Evolutionary conservation across 2,888 invertebrate species (phyloP), one percentile per base, ranked within the genome.

Genomic region (Marasmarcha lunaedactyla): DNA sequence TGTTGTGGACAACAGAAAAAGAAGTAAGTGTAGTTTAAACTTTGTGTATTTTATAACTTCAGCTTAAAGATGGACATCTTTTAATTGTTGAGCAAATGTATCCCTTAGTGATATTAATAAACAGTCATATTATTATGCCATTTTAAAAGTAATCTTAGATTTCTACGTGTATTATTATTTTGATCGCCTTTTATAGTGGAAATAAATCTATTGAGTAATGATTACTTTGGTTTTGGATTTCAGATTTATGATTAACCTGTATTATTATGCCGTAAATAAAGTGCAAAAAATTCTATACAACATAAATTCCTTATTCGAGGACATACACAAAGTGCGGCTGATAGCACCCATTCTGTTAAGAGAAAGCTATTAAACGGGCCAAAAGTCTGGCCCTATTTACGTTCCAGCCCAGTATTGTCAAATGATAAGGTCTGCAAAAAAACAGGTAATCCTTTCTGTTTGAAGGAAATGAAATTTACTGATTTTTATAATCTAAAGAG

Each of bases 401-500:
- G 33, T 34, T 25, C 43, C 43, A 20, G 42, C 27, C n/a, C 36
- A 43, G 14, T 43, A 38, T 14, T 37, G 43, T 26, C 38, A 40
- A 15, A 15, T 46, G 27, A 52, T 52, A 34, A 39, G 50, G 33
- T 43, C 37, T 3, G 48, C 47, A 1, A 51, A 46, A 41, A 52
- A 52, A 49, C 42, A 42, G 47, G 47, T 27, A 43, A 38, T 5
- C 47, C 46, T 2, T 47, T 43, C n/a, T n/a, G n/a, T n/a, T n/a
- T n/a, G n/a, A 41, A 42, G 46, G 48, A 20, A 43, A 38, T 5
- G 46, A 46, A 5, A 46, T 43, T 36, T 26, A 30, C 30, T 35
- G 33, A 38, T 15, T 20, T 20, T 20, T 20, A 20, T 20, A 20
- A 20, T 7, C 20, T 20, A 20, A 20, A 20, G 20, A 20, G 20